Conservation (phyloP, 2,113 vertebrate species). For the Circaetus gallicus region DNA sequence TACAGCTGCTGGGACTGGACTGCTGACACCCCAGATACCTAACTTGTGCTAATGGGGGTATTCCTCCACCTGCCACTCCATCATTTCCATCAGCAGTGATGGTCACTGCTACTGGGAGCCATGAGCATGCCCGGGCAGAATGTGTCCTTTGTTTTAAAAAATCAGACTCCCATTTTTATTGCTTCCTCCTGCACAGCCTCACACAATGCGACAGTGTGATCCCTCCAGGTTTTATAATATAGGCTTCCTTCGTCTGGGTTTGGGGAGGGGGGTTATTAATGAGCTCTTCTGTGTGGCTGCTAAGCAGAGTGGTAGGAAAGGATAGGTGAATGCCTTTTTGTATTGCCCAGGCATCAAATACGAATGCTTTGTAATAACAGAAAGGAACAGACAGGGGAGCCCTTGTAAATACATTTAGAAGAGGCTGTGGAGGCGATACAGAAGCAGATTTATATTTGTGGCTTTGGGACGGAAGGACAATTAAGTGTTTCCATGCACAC, state of each 20-base stretch:
- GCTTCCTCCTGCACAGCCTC: neutral
- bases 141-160: neutral
- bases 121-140: neutral
- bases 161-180: neutral
- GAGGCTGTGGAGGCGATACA: neutral
- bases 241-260: neutral
- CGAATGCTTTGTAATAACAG: neutral
- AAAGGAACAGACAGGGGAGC: conserved; percentile 40
- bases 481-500: neutral
- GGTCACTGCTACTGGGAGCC: neutral
- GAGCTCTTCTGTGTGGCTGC: neutral
- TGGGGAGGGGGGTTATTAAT: neutral
- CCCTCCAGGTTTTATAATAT: neutral
- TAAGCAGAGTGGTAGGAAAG: neutral
- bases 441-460: neutral
- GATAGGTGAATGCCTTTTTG: neutral
- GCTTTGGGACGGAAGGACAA: neutral
- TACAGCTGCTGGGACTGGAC: neutral
- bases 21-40: neutral
- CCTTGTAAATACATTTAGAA: conserved; percentile 21
- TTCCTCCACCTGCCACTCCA: neutral
- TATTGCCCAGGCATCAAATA: neutral
- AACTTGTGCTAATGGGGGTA: neutral
- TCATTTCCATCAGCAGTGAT: neutral
- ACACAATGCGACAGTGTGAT: neutral